Evolutionary conservation across 1,140 invertebrate genomes (phyloP).

Genomic region (Drosophila punjabiensis): DNA sequence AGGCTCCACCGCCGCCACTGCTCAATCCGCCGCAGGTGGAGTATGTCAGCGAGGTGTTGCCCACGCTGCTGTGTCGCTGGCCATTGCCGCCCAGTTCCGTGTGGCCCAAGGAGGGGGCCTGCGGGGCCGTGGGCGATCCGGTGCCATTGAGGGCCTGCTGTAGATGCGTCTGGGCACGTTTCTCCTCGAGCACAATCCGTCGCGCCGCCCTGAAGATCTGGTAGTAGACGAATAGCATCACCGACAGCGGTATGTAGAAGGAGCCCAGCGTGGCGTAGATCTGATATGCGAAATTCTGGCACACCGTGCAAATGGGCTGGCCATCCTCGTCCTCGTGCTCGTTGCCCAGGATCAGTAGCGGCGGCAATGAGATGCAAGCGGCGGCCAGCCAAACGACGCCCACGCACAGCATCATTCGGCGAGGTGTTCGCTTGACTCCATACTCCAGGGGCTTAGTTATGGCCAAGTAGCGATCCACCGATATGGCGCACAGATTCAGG

Average conservation of each 20-base stretch:
- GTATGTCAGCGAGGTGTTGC: constrained; percentile 73
- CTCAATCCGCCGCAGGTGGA: constrained; percentile 75
- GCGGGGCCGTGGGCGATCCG: constrained; percentile 79
- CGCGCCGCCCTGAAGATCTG: constrained; percentile 95
- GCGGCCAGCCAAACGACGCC: constrained; percentile 95
- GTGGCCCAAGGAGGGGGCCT: constrained; percentile 64
- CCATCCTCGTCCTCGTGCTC: constrained; percentile 88
- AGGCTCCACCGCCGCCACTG: constrained; percentile 51
- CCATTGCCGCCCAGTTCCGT: constrained; percentile 74
- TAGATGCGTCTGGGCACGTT: constrained; percentile 92
- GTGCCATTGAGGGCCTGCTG: constrained; percentile 91
- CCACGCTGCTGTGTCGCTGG: constrained; percentile 74
- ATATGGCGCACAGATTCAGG: constrained; percentile 96
- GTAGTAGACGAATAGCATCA: constrained; percentile 96
- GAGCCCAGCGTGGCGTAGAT: constrained; percentile 96
- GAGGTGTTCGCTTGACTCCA: constrained; percentile 93
- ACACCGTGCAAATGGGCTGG: constrained; percentile 92
- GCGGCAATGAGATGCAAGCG: constrained; percentile 95
- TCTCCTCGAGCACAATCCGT: constrained; percentile 94
- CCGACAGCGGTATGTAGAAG: constrained; percentile 95
- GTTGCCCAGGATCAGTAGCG: constrained; percentile 95
- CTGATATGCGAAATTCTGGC: constrained; percentile 95
- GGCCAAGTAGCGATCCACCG: constrained; percentile 94
- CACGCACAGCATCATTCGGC: constrained; percentile 93
- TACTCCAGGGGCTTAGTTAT: constrained; percentile 96